A percentile compares a stretch with the other conserved stretches of the same genome.
These are phyloP conservation scores for Anser cygnoides DNA, from an alignment of 2,113 vertebrate genomes.

Conservation along the genomic window DNA sequence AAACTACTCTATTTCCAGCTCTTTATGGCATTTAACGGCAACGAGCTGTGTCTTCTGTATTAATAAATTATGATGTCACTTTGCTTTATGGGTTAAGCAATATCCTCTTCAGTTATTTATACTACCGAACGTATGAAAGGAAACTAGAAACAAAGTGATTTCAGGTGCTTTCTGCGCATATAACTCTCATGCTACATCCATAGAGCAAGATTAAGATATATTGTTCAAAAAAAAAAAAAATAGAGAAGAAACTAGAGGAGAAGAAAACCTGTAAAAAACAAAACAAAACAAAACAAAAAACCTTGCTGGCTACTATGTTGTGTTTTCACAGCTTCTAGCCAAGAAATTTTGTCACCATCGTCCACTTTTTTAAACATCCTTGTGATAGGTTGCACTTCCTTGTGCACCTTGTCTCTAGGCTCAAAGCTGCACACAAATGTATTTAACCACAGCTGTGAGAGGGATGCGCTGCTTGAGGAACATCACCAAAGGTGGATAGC, in stretches of 20 bases:
- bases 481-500: background rate
- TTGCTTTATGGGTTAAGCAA: constrained; percentile 61
- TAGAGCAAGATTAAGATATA: background rate
- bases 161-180: constrained; percentile 11
- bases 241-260: constrained; percentile 9
- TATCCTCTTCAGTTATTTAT: constrained; percentile 71
- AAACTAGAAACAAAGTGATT: constrained; percentile 54
- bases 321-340: background rate
- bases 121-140: background rate
- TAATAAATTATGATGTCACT: constrained; percentile 71
- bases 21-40: constrained; percentile 49
- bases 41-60: constrained; percentile 43
- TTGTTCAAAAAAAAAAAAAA: background rate
- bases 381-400: background rate
- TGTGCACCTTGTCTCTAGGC: background rate
- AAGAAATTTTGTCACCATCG: background rate
- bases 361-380: background rate
- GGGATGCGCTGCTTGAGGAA: background rate
- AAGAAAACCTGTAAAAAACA: background rate
- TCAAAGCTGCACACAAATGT: background rate
- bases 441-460: background rate
- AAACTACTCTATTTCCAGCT: constrained; percentile 63
- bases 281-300: too few relatives aligned
- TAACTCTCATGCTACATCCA: constrained; percentile 32
- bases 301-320: background rate